Evolutionary conservation across 1,140 invertebrate species (phyloP).

Genomic region (Drosophila equinoxialis): DNA sequence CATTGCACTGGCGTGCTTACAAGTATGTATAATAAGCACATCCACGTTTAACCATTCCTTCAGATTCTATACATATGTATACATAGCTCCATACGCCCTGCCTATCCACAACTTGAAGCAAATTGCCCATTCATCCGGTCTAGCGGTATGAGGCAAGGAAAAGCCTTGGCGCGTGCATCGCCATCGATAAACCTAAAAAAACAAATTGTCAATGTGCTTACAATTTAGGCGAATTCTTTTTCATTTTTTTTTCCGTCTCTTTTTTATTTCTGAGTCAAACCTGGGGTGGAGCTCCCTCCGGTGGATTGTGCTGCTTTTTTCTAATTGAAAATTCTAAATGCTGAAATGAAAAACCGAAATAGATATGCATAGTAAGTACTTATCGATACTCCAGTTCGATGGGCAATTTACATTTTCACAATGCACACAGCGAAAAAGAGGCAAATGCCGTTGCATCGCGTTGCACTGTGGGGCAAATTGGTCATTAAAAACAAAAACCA

Average conservation of each 20-base stretch:
- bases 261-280: too few species aligned
- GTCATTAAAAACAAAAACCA: background rate
- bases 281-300: background rate
- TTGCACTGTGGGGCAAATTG: conserved; percentile 18
- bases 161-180: conserved; percentile 68
- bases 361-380: conserved; percentile 28
- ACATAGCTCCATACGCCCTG: conserved; percentile 17
- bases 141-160: conserved; percentile 67
- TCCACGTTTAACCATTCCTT: conserved; percentile 35
- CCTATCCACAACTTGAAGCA: conserved; percentile 30
- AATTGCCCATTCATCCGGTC: conserved; percentile 3
- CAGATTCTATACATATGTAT: too few species aligned
- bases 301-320: too few species aligned
- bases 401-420: conserved; percentile 58
- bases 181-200: conserved; percentile 19
- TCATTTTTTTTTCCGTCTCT: too few species aligned
- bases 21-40: conserved; percentile 44
- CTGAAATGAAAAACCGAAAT: conserved; percentile 28
- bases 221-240: background rate
- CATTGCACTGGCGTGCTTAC: conserved; percentile 60
- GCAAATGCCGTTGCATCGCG: conserved; percentile 48
- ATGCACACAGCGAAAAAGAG: conserved; percentile 6
- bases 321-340: conserved; percentile 43
- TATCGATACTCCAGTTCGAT: conserved; percentile 59
- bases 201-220: conserved; percentile 32